A percentile compares a stretch with the other conserved stretches of the same genome.
Evolutionary conservation across 2,888 invertebrate genomes (phyloP).

Genomic region (Cataglyphis albicans): DNA sequence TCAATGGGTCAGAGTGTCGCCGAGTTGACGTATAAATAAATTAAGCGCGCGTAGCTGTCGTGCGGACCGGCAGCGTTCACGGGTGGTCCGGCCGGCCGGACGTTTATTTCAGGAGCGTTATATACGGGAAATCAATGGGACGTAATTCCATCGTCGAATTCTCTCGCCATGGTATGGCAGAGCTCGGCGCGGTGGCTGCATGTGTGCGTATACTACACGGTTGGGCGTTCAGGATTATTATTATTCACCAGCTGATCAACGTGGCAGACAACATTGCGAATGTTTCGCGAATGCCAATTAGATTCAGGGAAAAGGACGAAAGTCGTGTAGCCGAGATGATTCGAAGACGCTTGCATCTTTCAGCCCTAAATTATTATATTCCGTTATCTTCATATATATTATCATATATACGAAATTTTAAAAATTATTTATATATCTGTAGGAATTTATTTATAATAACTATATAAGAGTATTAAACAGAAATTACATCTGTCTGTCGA

Average conservation of each 20-base stretch:
- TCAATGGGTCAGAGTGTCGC: conserved; percentile 50
- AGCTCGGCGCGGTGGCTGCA: conserved; percentile 2
- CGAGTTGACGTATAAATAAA: conserved; percentile 59
- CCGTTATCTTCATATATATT: neutral
- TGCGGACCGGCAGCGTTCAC: conserved; percentile 30
- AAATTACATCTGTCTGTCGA: conserved; percentile 4
- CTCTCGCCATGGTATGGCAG: conserved; percentile 32
- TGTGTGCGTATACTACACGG: conserved; percentile 9
- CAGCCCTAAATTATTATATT: neutral
- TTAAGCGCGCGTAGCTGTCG: conserved; percentile 55
- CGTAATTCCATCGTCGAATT: conserved; percentile 64
- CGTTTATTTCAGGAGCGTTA: conserved; percentile 60
- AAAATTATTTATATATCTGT: neutral
- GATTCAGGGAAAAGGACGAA: conserved; percentile 36
- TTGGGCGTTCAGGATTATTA: conserved; percentile 55
- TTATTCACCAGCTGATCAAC: conserved; percentile 69
- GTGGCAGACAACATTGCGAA: conserved; percentile 66
- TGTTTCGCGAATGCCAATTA: conserved; percentile 71
- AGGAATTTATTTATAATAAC: neutral
- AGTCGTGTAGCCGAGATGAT: conserved; percentile 33
- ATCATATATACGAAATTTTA: neutral
- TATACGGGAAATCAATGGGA: conserved; percentile 61
- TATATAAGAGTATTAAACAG: neutral
- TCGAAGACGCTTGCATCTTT: conserved; percentile 25
- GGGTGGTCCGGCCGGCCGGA: conserved; percentile 45